Evolutionary conservation across 2,113 vertebrate genomes (phyloP).

Genomic region (Pterocles orientalis): DNA sequence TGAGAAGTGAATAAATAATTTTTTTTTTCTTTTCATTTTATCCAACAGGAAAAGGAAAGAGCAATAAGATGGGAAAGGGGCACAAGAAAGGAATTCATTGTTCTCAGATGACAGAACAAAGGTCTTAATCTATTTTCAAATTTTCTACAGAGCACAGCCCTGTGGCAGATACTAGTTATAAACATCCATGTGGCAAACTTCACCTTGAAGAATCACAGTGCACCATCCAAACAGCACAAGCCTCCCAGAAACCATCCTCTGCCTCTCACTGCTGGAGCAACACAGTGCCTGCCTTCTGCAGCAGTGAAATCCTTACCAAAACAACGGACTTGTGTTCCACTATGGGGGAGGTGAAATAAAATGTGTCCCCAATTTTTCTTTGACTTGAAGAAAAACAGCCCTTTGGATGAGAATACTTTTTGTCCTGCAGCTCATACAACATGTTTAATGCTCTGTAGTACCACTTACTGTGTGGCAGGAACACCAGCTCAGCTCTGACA

Average conservation of each 20-base stretch:
- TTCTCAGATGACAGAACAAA: not conserved
- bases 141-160: not conserved
- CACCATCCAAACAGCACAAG: not conserved
- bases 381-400: not conserved
- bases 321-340: not conserved
- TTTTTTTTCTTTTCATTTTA: not conserved
- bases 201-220: not conserved
- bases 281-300: not conserved
- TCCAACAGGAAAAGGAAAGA: not conserved
- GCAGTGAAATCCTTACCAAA: not conserved
- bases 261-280: too few relatives aligned
- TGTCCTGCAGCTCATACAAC: not conserved
- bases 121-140: not conserved
- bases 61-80: not conserved
- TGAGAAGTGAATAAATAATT: slow-evolving; percentile 20
- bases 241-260: not conserved
- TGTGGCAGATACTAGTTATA: not conserved
- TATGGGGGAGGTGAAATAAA: not conserved
- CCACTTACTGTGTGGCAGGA: not conserved
- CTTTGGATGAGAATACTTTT: not conserved
- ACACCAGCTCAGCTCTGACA: not conserved
- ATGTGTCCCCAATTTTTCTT: not conserved
- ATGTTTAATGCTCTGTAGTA: not conserved
- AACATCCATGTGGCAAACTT: not conserved
- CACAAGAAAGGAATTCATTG: not conserved